These are phyloP conservation scores for Neopelma chrysocephalum DNA, from an alignment of 2,797 vertebrate genomes.

Conservation along the genomic window DNA sequence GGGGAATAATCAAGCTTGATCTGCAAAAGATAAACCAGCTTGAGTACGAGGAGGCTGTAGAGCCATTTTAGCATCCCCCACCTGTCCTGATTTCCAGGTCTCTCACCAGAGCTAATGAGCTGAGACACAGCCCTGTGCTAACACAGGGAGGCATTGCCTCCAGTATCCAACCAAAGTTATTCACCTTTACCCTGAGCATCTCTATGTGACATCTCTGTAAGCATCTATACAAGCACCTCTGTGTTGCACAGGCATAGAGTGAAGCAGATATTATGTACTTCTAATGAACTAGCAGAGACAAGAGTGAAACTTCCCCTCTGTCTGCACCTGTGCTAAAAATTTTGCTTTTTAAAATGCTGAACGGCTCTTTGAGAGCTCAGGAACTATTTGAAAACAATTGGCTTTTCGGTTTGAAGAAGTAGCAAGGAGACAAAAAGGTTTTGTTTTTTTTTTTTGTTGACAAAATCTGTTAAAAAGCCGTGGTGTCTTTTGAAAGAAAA, in stretches of 20 bases:
- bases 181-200: background rate
- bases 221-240: background rate
- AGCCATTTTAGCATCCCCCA: background rate
- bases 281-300: background rate
- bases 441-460: too few species aligned
- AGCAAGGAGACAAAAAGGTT: background rate
- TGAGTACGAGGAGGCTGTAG: background rate
- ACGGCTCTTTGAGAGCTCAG: background rate
- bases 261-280: background rate
- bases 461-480: background rate
- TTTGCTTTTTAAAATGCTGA: background rate
- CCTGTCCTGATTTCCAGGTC: background rate
- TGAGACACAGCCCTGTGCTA: background rate
- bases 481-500: background rate
- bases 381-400: background rate
- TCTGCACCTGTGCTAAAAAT: background rate
- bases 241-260: background rate
- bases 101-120: background rate
- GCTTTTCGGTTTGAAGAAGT: background rate
- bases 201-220: rapidly evolving
- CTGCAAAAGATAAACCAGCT: background rate
- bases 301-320: background rate
- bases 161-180: background rate
- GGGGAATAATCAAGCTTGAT: background rate
- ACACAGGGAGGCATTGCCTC: background rate